A percentile compares a stretch with the other conserved stretches of the same genome.
Evolutionary conservation across 2,113 vertebrate genomes (phyloP).

Genomic region (Oreochromis tanganicae): DNA sequence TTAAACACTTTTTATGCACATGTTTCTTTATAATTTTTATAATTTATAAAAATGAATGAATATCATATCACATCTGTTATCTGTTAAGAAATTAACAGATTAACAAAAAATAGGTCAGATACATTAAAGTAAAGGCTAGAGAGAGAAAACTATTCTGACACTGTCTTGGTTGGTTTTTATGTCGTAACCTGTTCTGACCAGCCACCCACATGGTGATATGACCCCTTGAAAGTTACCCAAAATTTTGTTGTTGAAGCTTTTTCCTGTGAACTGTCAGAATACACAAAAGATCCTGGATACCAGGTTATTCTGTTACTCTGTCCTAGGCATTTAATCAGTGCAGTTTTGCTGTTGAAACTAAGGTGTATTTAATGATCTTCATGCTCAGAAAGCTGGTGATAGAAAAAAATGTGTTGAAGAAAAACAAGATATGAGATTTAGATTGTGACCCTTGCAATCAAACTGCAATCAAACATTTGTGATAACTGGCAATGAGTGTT

Average conservation of each 20-base stretch:
- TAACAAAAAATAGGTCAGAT: background rate
- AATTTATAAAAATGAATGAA: background rate
- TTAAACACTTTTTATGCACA: background rate
- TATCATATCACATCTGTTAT: background rate
- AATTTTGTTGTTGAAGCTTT: background rate
- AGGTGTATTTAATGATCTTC: background rate
- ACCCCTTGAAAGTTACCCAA: background rate
- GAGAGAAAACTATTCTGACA: background rate
- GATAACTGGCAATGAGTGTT: no score
- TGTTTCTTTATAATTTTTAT: background rate
- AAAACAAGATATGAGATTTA: background rate
- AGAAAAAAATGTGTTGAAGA: background rate
- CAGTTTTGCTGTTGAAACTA: fast-evolving
- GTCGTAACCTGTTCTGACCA: background rate
- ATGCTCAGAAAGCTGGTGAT: background rate
- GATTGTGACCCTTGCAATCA: no score
- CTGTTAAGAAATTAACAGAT: background rate
- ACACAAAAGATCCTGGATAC: background rate
- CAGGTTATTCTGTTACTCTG: background rate
- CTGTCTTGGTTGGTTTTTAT: background rate
- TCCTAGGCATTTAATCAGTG: background rate
- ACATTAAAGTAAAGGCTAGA: background rate
- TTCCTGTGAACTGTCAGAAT: fast-evolving
- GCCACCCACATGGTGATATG: background rate
- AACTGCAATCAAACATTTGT: no score